Base-by-base conservation (phyloP, 1,140 invertebrate genomes). In the Drosophila sp. region DNA sequence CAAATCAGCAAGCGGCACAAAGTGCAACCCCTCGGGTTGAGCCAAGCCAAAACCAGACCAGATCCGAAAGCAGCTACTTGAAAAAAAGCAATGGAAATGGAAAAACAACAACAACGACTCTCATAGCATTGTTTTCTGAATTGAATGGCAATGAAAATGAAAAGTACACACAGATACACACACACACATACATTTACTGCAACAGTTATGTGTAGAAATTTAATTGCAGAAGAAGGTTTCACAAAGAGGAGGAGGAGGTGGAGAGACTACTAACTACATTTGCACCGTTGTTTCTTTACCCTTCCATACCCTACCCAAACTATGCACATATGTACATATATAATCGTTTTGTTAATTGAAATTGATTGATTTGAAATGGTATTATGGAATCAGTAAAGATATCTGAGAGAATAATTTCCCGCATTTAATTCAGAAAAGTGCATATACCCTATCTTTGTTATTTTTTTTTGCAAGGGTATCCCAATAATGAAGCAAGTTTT, bases 61-160 rank as follows among this genome's bases (percentile, higher is more conserved):
- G 44, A 50, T 50, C 23, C 44, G 23, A 50, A 27, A 56, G 35
- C 10, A 38, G 71, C 33, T 66, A 44, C 41, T 72, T 44, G 68
- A 60, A 73, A 54, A 54, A 44, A 57, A 81, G 62, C 68, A 66
- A 41, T 73, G 66, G 66, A 76, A 74, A 56, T 29, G 8, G 41
- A 64, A 82, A 86, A 86, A 86, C 60, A 41, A n/a, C 23, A 23
- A 47, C 44, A 47, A 23, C 4, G 5, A 50, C 25, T 50, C 32
- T 58, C 72, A 70, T 81, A 82, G 70, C 83, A 87, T 87, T 86
- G 83, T 86, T 82, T 83, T 73, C 60, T 33, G 72, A 81, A 83
- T 73, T 86, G 79, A 87, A 79, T 86, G 83, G 80, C 80, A 82
- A 82, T 82, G 80, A 87, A 85, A 85, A 83, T 78, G 80, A 86